phyloP scores from a whole-genome alignment of 2,888 invertebrate genomes.

The Limenitis arthemis region DNA sequence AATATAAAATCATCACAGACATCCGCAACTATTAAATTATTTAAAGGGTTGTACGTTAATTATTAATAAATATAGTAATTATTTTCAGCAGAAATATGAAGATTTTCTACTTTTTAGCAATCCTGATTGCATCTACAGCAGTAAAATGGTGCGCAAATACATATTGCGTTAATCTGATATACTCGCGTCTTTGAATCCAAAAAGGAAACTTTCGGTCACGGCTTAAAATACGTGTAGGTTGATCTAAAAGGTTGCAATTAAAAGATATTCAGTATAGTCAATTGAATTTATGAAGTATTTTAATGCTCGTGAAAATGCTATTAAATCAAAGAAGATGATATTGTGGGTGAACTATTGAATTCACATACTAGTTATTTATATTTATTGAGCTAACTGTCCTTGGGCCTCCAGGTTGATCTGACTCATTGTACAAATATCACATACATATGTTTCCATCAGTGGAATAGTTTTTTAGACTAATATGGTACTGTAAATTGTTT shows the following conservation, averaged over 20 bases:
- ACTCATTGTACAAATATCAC: slow-evolving; percentile 60
- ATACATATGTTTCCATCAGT: slow-evolving; percentile 44
- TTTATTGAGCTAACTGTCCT: slow-evolving; percentile 56
- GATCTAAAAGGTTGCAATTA: not conserved
- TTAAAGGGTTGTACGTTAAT: too few species aligned
- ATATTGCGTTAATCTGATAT: too few species aligned
- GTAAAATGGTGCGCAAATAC: too few species aligned
- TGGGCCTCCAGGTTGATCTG: slow-evolving; percentile 53
- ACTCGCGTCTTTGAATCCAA: not conserved
- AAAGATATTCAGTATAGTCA: too few species aligned
- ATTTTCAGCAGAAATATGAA: too few species aligned
- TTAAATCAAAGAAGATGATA: slow-evolving; percentile 17
- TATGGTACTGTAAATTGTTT: slow-evolving; percentile 31
- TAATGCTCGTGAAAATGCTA: slow-evolving; percentile 5
- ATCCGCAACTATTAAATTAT: too few species aligned
- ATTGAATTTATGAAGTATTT: not conserved
- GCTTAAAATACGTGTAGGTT: slow-evolving; percentile 1
- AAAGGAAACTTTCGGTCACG: slow-evolving; percentile 7
- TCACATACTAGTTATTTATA: slow-evolving; percentile 42
- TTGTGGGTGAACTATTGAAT: slow-evolving; percentile 50
- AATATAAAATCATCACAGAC: too few species aligned
- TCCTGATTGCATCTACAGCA: too few species aligned
- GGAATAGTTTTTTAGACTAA: slow-evolving; percentile 52
- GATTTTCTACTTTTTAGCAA: too few species aligned
- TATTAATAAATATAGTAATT: too few species aligned